Conservation (phyloP, 2,113 vertebrate genomes). For the Ammodytes dubius region DNA sequence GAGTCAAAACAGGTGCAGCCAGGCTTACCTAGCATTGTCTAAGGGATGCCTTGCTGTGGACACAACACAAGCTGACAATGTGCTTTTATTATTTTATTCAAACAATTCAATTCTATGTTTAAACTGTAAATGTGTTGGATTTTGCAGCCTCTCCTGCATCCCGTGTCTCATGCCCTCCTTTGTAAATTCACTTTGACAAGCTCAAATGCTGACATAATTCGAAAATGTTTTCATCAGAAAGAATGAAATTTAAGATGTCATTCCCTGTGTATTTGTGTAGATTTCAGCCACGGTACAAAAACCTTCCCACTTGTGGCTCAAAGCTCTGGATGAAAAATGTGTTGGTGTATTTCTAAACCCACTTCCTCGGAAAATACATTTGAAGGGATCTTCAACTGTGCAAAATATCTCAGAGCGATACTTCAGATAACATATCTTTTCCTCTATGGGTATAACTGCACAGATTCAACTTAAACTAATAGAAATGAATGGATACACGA, state of each 20-base stretch:
- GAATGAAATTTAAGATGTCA: constrained; percentile 51
- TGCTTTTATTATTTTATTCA: constrained; percentile 57
- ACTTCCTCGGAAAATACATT: constrained; percentile 70
- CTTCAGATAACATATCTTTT: constrained; percentile 74
- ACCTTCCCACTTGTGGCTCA: constrained; percentile 48
- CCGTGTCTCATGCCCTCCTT: constrained; percentile 5
- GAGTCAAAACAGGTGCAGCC: constrained; percentile 61
- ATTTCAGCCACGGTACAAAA: constrained; percentile 54
- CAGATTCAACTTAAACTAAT: constrained; percentile 71
- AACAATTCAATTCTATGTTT: constrained; percentile 43
- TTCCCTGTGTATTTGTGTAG: constrained; percentile 33
- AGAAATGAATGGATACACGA: constrained; percentile 74
- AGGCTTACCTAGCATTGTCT: constrained; percentile 50
- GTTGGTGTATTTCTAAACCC: constrained; percentile 63
- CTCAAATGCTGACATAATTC: constrained; percentile 54
- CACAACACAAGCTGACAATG: constrained; percentile 55
- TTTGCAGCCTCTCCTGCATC: constrained; percentile 28
- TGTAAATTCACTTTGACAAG: constrained; percentile 46
- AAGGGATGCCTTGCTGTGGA: constrained; percentile 49
- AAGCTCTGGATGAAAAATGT: constrained; percentile 57
- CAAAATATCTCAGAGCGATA: constrained; percentile 68
- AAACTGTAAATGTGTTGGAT: constrained; percentile 33
- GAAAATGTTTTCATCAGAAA: constrained; percentile 46
- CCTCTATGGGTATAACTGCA: constrained; percentile 63
- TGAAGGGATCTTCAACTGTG: constrained; percentile 63